A percentile compares a stretch with the other conserved stretches of the same genome.
Conservation (phyloP, 2,888 invertebrate genomes). For the Xestia c-nigrum region DNA sequence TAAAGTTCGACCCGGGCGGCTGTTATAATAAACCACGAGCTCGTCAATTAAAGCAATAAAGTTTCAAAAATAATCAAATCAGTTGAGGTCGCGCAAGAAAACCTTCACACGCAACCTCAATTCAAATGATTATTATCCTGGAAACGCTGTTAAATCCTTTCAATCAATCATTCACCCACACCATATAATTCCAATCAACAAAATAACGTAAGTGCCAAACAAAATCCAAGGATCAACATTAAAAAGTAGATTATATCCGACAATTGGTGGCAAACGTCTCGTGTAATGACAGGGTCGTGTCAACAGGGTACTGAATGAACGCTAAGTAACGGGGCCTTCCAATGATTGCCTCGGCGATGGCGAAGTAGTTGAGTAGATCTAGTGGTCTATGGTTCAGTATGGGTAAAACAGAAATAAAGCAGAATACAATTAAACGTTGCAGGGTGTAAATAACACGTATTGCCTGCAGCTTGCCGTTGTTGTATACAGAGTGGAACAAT, state of each 20-base stretch:
- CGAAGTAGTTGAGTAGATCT: neutral
- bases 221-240: conserved; percentile 75
- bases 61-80: neutral
- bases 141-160: neutral
- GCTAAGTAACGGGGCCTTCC: conserved; percentile 54
- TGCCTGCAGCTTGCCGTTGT: too few species aligned
- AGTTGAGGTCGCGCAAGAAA: neutral
- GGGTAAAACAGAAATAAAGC: neutral
- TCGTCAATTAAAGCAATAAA: too few species aligned
- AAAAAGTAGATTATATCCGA: conserved; percentile 81
- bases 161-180: conserved; percentile 27
- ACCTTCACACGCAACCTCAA: neutral
- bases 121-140: neutral
- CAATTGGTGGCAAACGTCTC: conserved; percentile 78
- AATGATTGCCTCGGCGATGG: conserved; percentile 56
- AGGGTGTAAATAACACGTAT: neutral
- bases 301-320: conserved; percentile 72
- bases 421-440: neutral
- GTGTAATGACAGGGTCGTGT: conserved; percentile 76
- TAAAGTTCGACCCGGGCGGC: too few species aligned
- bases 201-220: conserved; percentile 47
- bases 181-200: conserved; percentile 22
- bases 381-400: too few species aligned
- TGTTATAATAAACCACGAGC: too few species aligned
- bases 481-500: too few species aligned